Base-by-base conservation (phyloP, 2,113 vertebrate species). In the Hylia prasina region DNA sequence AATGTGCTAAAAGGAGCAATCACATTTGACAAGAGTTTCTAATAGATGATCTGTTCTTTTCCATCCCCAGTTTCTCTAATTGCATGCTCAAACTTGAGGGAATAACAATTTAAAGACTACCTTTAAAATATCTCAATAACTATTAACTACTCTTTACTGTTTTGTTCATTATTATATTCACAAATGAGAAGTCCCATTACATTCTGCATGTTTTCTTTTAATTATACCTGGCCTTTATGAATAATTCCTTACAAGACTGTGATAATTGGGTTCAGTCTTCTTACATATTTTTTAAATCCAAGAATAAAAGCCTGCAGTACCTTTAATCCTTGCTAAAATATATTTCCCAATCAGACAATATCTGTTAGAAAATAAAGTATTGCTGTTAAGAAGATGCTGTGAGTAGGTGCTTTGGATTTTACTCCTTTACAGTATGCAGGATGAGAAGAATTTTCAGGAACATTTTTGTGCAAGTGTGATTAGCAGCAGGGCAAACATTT, bases 211-310 rank as follows among this genome's bases (percentile, higher is more conserved):
- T 94, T 95, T 95, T 57, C 27, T 90, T 91, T 96, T 91, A 93
- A 89, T 94, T 93, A 48, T 54, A 75, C 58, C 39, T 96, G 75
- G 63, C 75, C 70, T 96, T 96, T 96, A 61, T 93, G 39, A 94
- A 17, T 89, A 96, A 94, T 82, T 96, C 40, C 40, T 54, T 87
- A 76, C 66, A 96, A 82, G 63, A 78, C 44, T 87, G 48, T 94
- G 42, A 69, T 95, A 58, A 24, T 73, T 94, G 89, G 95, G 72
- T 95, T 94, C 65, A 39, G 42, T 85, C 51, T 47, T 60, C 71
- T 87, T 48, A 18, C 14, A 13, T 77, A 31, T 87, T 80, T 96
- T 90, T 71, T 82, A 92, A 96, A 93, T 88, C 13, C 48, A 95
- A 50, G 19, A 94, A 69, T 58, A 91, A 94, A 95, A 65, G 51